Evolutionary conservation across 92 coral and sea anemone genomes (phyloP).

Genomic region (Actinernus sp.): DNA sequence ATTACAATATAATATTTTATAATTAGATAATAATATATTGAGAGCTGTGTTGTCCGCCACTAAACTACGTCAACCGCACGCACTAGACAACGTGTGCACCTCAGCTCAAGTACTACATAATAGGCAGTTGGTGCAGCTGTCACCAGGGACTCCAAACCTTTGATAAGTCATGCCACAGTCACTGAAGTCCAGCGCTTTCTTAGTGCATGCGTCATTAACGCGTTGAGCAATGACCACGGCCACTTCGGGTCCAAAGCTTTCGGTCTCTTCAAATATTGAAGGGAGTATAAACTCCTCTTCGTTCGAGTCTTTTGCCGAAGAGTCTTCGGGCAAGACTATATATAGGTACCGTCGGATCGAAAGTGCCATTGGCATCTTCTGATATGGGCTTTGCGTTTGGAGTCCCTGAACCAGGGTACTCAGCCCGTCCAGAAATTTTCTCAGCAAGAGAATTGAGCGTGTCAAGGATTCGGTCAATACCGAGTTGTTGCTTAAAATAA

Average conservation of each 20-base stretch:
- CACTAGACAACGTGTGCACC: too few relatives aligned
- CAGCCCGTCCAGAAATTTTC: neutral
- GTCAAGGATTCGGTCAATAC: slow-evolving; percentile 4
- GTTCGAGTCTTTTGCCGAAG: neutral
- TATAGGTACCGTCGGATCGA: too few relatives aligned
- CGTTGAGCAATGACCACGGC: slow-evolving; percentile 47
- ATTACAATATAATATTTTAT: too few relatives aligned
- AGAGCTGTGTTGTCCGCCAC: too few relatives aligned
- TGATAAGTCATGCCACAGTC: too few relatives aligned
- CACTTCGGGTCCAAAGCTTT: slow-evolving; percentile 40
- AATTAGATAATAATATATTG: too few relatives aligned
- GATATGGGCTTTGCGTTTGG: slow-evolving; percentile 8
- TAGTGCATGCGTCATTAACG: slow-evolving; percentile 39
- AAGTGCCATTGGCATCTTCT: slow-evolving; percentile 7
- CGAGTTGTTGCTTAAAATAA: slow-evolving; percentile 22
- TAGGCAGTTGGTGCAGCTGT: too few relatives aligned
- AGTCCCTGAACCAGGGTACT: slow-evolving; percentile 22
- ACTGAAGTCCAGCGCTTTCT: slow-evolving; percentile 18
- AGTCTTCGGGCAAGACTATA: too few relatives aligned
- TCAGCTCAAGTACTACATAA: too few relatives aligned
- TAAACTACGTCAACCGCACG: too few relatives aligned
- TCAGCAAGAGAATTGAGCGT: slow-evolving; percentile 5
- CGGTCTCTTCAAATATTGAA: slow-evolving; percentile 33
- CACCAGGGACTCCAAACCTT: too few relatives aligned
- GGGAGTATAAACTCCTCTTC: slow-evolving; percentile 9